Evolutionary conservation across 92 coral and sea anemone genomes (phyloP).

Genomic region (Porites lobata): DNA sequence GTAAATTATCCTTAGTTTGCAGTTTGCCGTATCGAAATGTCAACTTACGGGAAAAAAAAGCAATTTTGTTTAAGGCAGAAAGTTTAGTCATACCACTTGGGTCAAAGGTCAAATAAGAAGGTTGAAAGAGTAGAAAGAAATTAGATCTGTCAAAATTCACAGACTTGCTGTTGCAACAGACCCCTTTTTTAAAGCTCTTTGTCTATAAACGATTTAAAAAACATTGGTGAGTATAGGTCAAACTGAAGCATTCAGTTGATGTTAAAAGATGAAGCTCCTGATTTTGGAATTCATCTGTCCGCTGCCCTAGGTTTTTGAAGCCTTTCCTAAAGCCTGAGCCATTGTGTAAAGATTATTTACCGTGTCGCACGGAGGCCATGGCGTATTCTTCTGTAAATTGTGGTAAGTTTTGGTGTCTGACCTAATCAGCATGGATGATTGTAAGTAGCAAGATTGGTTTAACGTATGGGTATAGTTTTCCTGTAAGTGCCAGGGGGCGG

Average conservation of each 20-base stretch:
- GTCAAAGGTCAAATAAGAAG: too few species aligned
- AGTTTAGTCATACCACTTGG: too few species aligned
- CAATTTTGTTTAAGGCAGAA: too few species aligned
- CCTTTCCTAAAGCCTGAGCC: too few species aligned
- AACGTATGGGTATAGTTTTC: neutral
- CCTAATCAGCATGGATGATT: neutral
- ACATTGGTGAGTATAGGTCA: too few species aligned
- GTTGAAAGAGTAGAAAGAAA: neutral
- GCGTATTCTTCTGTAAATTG: neutral
- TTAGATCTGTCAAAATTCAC: neutral
- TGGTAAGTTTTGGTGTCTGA: neutral
- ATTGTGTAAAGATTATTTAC: neutral
- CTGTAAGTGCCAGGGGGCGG: too few species aligned
- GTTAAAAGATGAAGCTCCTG: neutral
- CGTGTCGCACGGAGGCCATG: neutral
- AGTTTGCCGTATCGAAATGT: too few species aligned
- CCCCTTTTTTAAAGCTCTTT: neutral
- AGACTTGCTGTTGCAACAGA: constrained; percentile 14
- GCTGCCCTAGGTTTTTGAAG: neutral
- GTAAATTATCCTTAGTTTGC: too few species aligned
- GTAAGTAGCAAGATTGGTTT: too few species aligned
- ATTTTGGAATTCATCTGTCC: neutral
- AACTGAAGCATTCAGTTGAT: neutral
- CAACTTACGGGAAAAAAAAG: too few species aligned
- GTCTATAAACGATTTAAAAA: neutral